phyloP scores from a whole-genome alignment of 2,797 vertebrate genomes.

The Gorsachius magnificus region DNA sequence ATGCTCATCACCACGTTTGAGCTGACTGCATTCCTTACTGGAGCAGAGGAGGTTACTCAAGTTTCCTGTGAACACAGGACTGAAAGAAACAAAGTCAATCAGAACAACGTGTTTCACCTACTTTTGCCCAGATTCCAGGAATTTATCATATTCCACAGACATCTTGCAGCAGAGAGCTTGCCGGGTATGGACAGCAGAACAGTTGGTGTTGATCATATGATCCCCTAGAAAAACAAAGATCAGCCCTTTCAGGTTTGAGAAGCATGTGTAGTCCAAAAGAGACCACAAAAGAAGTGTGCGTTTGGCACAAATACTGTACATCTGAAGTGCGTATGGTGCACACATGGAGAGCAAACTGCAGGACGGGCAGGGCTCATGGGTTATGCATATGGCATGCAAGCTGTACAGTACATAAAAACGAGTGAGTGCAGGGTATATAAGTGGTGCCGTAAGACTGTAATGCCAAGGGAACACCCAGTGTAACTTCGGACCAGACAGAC shows the following conservation, averaged over 20 bases:
- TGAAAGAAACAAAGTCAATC: neutral
- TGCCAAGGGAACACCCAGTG: neutral
- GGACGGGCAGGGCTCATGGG: neutral
- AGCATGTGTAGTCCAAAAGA: neutral
- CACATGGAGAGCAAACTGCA: neutral
- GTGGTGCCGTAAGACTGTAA: neutral
- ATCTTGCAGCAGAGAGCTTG: conserved; percentile 98
- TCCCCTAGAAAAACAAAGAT: conserved; percentile 72
- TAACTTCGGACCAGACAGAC: neutral
- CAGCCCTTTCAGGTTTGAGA: neutral
- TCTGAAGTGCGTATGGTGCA: neutral
- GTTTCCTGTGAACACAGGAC: neutral
- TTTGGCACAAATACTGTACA: neutral
- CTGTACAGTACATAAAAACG: neutral
- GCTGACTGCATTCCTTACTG: neutral
- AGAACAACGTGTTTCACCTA: conserved; percentile 70
- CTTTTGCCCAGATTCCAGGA: conserved; percentile 95
- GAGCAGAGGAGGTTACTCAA: neutral
- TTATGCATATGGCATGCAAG: neutral
- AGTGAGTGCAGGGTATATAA: neutral
- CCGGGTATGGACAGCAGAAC: conserved; percentile 91
- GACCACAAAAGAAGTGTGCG: neutral
- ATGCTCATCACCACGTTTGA: neutral
- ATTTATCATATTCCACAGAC: conserved; percentile 98
- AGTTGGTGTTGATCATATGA: conserved; percentile 96